phyloP scores from a whole-genome alignment of 2,888 invertebrate species.

The Leuctra nigra region DNA sequence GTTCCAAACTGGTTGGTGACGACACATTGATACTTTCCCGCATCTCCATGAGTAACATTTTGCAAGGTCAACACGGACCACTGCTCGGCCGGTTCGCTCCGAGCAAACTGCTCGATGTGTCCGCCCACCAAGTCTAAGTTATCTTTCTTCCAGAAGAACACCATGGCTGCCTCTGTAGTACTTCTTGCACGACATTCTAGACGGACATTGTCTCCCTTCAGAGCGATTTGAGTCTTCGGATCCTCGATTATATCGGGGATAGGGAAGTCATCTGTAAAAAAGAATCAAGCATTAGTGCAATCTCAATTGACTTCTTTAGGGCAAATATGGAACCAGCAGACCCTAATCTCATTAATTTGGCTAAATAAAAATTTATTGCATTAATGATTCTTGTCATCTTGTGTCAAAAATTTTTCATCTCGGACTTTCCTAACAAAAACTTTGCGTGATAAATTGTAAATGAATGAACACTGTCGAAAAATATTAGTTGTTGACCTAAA shows the following conservation, averaged over 20 bases:
- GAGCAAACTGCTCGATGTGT: constrained; percentile 32
- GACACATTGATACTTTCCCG: constrained; percentile 89
- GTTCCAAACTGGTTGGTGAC: constrained; percentile 84
- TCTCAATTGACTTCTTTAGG: constrained; percentile 23
- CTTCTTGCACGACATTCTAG: constrained; percentile 78
- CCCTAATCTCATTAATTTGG: too few species aligned
- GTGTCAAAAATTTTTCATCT: background rate
- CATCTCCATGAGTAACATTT: constrained; percentile 71
- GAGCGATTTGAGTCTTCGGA: constrained; percentile 74
- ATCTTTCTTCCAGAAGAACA: constrained; percentile 84
- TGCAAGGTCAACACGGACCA: constrained; percentile 65
- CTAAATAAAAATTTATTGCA: too few species aligned
- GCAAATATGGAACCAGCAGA: background rate
- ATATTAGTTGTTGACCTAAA: too few species aligned
- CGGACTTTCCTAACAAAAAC: too few species aligned
- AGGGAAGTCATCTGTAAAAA: constrained; percentile 61
- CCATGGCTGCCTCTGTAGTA: constrained; percentile 64
- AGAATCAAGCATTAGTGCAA: constrained; percentile 18
- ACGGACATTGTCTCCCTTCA: constrained; percentile 79
- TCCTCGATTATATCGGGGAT: constrained; percentile 79
- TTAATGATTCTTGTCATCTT: too few species aligned
- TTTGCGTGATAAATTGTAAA: too few species aligned
- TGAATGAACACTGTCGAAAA: too few species aligned
- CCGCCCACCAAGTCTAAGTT: constrained; percentile 52
- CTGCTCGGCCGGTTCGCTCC: constrained; percentile 41